Base-by-base conservation (phyloP, 1,140 invertebrate species). In the Tyrophagus putrescentiae region DNA sequence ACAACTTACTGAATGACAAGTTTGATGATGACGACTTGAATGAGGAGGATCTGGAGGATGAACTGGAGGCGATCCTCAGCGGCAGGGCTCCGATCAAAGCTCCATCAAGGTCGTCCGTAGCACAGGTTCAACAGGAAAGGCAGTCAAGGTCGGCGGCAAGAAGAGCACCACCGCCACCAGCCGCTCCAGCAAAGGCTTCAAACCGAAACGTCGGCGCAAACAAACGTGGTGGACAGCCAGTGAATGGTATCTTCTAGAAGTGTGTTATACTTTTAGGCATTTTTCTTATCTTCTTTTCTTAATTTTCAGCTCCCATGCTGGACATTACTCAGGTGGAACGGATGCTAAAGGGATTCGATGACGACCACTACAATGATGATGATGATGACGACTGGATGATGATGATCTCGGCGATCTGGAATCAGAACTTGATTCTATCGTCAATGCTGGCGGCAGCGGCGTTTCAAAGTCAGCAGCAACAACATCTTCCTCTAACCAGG, bases 41-140 rank as follows among this genome's bases (percentile, higher is more conserved):
- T 70, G 84, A 90, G 68, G 81, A 80, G 60, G 87, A 88, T 67
- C 73, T 92, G 27, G 88, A 93, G 71, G 85, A 85, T 27, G 88
- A 94, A 72, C 72, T 92, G 53, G 77, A 82, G 44, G 84, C 82
- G 7, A 78, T 92, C 41, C 78, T 82, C 60, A 75, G 78, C 44
- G 78, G 78, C 36, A 68, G 65, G 9, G 16, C 25, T 59, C 16
- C 25, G 4, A 44, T 28, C 1, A 42, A 41, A 44, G 33, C 16
- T 16, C 9, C 21, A 64, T 27, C 25, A 29, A 54, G 9, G 9
- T 9, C 7, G n/a, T 31, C 52, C 7, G 18, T n/a, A n/a, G n/a
- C n/a, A n/a, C n/a, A n/a, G n/a, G n/a, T n/a, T n/a, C n/a, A n/a
- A n/a, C n/a, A n/a, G n/a, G n/a, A n/a, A n/a, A n/a, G n/a, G n/a